Conservation (phyloP, 1,140 invertebrate species). For the Coelopa frigida region DNA sequence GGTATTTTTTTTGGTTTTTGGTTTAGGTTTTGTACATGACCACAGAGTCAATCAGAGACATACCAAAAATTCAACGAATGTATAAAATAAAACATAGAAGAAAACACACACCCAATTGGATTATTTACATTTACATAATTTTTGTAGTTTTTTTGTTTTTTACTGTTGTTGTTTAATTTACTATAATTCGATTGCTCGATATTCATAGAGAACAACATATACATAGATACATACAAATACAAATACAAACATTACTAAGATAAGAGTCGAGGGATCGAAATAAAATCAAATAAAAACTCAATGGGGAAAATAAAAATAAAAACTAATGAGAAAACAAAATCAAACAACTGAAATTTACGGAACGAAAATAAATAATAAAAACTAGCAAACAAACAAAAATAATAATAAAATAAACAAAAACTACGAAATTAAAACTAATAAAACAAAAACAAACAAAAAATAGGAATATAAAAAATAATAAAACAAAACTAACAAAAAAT, state of each 20-base stretch:
- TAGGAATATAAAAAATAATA: too few species aligned
- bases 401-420: too few species aligned
- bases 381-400: too few species aligned
- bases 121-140: conserved; percentile 46
- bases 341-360: too few species aligned
- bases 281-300: not conserved
- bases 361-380: too few species aligned
- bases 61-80: conserved; percentile 46
- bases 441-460: too few species aligned
- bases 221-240: conserved; percentile 3
- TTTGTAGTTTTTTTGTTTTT: not conserved
- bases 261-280: not conserved
- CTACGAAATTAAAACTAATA: too few species aligned
- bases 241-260: not conserved
- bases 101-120: conserved; percentile 46
- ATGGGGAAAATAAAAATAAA: not conserved
- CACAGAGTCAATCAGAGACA: conserved; percentile 45
- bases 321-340: conserved; percentile 26
- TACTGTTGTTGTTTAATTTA: too few species aligned
- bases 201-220: not conserved
- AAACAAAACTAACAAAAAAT: too few species aligned
- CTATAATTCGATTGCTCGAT: conserved; percentile 1
- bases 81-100: conserved; percentile 45
- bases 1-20: conserved; percentile 26
- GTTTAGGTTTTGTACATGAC: conserved; percentile 39